These are phyloP conservation scores for Lepidurus apus DNA, from an alignment of 1,140 invertebrate species.

Conservation along the genomic window DNA sequence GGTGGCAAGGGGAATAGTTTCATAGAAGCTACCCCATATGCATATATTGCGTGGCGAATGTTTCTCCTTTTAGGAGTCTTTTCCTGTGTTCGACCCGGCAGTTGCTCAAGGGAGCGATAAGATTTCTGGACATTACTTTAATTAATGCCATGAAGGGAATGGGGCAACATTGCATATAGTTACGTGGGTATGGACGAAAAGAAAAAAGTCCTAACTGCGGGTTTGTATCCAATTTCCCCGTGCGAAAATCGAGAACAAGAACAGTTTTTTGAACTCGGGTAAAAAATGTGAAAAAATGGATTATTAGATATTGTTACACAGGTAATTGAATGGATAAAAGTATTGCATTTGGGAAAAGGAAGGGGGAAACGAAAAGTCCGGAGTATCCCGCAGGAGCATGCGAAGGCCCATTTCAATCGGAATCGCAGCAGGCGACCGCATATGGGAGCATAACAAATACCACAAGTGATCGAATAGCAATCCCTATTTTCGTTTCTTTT, in stretches of 20 bases:
- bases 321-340: too few relatives aligned
- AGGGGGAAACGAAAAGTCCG: not conserved
- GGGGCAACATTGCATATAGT: not conserved
- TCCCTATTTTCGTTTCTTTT: not conserved
- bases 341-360: not conserved
- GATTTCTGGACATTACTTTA: slow-evolving; percentile 19
- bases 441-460: not conserved
- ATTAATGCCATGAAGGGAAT: not conserved
- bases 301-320: not conserved
- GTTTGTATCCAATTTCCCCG: not conserved
- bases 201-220: not conserved
- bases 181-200: not conserved
- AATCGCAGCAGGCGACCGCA: not conserved
- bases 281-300: not conserved
- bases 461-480: slow-evolving; percentile 1
- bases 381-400: not conserved
- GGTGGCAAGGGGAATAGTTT: too few relatives aligned
- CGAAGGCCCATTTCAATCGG: not conserved
- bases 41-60: too few relatives aligned
- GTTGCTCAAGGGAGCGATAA: not conserved
- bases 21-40: too few relatives aligned
- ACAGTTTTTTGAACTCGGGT: not conserved
- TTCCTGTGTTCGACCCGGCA: not conserved
- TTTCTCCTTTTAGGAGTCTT: too few relatives aligned
- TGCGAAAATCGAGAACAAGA: not conserved